These are phyloP conservation scores for Myotis daubentonii DNA, from an alignment of 2,797 vertebrate species.

Conservation along the genomic window DNA sequence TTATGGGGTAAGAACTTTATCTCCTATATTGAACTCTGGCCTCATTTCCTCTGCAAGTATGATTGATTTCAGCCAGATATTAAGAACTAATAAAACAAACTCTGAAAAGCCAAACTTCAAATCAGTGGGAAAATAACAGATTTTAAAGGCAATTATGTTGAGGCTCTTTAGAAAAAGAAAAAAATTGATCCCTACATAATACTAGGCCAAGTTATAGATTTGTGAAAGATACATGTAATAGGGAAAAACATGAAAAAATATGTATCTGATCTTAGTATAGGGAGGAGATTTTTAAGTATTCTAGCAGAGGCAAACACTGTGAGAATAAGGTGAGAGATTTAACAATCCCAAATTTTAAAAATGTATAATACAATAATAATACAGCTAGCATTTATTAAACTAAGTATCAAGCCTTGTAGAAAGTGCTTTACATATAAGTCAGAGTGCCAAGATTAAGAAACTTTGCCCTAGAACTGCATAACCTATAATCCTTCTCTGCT, in stretches of 20 bases:
- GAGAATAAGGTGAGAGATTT: conserved; percentile 31
- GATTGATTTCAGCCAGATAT: conserved; percentile 53
- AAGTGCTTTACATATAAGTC: conserved; percentile 5
- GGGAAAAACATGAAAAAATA: conserved; percentile 30
- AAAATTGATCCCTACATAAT: background rate
- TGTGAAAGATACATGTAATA: conserved; percentile 28
- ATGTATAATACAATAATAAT: background rate
- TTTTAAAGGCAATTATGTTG: conserved; percentile 33
- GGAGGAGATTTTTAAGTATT: conserved; percentile 36
- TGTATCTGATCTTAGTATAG: background rate
- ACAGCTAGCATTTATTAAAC: background rate
- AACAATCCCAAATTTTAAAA: conserved; percentile 16
- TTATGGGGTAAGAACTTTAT: conserved; percentile 37
- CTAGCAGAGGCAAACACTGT: background rate
- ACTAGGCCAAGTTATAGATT: conserved; percentile 8
- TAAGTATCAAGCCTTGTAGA: background rate
- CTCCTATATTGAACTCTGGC: conserved; percentile 32
- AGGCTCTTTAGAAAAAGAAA: conserved; percentile 30
- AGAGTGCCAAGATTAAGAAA: background rate
- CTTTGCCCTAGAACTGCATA: background rate
- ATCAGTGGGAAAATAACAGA: conserved; percentile 28
- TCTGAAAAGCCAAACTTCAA: conserved; percentile 51
- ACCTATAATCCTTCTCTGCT: background rate
- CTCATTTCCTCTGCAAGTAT: conserved; percentile 55
- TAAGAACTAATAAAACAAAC: conserved; percentile 52